phyloP scores from a whole-genome alignment of 2,888 invertebrate genomes.

The Osedax fenrisi region DNA sequence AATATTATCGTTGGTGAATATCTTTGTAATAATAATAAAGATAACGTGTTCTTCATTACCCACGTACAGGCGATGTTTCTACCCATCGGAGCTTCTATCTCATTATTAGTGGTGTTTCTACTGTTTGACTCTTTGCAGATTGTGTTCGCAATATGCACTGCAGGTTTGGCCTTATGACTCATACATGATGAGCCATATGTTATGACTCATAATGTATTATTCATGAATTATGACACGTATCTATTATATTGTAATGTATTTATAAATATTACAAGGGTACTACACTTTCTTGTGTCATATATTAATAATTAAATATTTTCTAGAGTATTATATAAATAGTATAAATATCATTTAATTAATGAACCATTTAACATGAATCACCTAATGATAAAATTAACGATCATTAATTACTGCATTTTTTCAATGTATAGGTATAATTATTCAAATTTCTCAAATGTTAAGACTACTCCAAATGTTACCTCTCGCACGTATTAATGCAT shows the following conservation, averaged over 20 bases:
- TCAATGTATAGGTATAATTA: too few species aligned
- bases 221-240: neutral
- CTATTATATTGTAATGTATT: neutral
- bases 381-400: too few species aligned
- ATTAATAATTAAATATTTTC: too few species aligned
- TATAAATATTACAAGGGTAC: neutral
- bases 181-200: too few species aligned
- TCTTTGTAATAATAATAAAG: neutral
- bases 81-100: conserved; percentile 81
- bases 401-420: too few species aligned
- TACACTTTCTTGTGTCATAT: neutral
- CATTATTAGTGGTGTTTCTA: conserved; percentile 91
- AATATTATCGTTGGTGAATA: neutral
- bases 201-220: too few species aligned
- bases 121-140: conserved; percentile 96
- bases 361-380: too few species aligned
- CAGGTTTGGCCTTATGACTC: conserved; percentile 62
- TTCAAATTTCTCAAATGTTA: too few species aligned
- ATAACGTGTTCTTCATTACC: neutral
- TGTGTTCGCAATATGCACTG: conserved; percentile 74
- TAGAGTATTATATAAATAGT: too few species aligned
- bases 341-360: too few species aligned
- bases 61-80: conserved; percentile 66
- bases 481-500: too few species aligned
- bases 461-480: too few species aligned